Base-by-base conservation (phyloP, 2,113 vertebrate genomes). In the Emydocephalus ijimae region DNA sequence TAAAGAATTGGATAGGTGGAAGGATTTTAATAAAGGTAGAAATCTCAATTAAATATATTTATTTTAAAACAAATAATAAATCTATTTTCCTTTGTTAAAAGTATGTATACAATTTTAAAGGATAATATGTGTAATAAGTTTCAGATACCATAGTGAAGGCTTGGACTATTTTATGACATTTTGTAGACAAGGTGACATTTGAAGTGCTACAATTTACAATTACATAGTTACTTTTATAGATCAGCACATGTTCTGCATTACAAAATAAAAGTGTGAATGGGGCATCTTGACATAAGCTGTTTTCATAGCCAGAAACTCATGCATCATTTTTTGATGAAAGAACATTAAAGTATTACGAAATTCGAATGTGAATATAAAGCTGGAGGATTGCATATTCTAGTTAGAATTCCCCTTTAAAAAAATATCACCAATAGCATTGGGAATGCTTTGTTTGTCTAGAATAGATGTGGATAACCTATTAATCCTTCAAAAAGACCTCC, bases 401-500 rank as follows among this genome's bases (percentile, higher is more conserved):
- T 20, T 59, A 92, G 89, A 6, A 92, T 90, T 93, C 90, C 56
- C 21, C 54, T 23, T 91, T 89, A 3, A 87, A 26, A 1, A 1
- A 45, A 91, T 29, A 0, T 20, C 29, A 34, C 74, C 93, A 29
- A 29, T 26, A 1, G 86, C 57, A 39, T 12, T 26, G 2, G 59
- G 29, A 93, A 94, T 29, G 18, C 85, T 92, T 94, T 92, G 21
- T 1, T 18, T 52, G 20, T 89, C 95, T 91, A 91, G 54, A 59
- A 91, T 91, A 69, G 93, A 55, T 2, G 4, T 9, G 18, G 29
- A 91, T 9, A 0, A 81, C 0, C 0, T 90, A 24, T 21, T 91
- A 26, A 43, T 43, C 43, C 45, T 5, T 45, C 5, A 45, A 45
- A 45, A 45, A 45, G 45, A 45, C 45, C 45, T 45, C 45, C 45